phyloP scores from a whole-genome alignment of 2,797 vertebrate genomes.

The Myiothlypis coronata region DNA sequence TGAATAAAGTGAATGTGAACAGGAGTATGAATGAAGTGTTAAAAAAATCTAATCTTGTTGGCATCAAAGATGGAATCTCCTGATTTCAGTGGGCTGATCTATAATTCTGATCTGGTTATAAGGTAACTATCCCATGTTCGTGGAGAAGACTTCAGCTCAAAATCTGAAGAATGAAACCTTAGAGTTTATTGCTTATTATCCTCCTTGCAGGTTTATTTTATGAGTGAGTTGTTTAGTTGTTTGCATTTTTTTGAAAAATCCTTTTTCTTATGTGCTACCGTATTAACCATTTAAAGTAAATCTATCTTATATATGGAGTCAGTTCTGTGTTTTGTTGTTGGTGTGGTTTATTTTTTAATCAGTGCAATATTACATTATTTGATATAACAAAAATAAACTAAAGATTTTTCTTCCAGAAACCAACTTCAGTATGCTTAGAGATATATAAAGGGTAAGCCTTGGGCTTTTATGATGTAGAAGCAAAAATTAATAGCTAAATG shows the following conservation, averaged over 20 bases:
- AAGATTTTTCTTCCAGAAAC: constrained; percentile 4
- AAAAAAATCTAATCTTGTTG: neutral
- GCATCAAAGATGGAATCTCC: neutral
- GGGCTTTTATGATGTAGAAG: constrained; percentile 54
- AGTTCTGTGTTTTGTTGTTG: neutral
- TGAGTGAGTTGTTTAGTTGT: neutral
- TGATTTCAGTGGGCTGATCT: neutral
- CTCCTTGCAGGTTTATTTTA: neutral
- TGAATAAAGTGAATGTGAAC: neutral
- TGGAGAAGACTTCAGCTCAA: neutral
- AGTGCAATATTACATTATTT: neutral
- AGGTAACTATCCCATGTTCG: neutral
- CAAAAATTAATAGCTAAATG: constrained; percentile 63
- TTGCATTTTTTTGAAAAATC: neutral
- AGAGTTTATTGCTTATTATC: neutral
- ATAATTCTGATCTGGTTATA: neutral
- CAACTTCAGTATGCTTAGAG: neutral
- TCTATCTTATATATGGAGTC: neutral
- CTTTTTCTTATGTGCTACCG: neutral
- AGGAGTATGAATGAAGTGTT: neutral
- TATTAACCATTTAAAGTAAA: constrained; percentile 2
- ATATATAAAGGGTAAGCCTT: constrained; percentile 30
- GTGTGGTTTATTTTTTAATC: neutral
- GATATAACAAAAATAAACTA: constrained; percentile 3
- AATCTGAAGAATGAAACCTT: neutral